phyloP scores from a whole-genome alignment of 2,113 vertebrate genomes.

The Ictalurus furcatus region DNA sequence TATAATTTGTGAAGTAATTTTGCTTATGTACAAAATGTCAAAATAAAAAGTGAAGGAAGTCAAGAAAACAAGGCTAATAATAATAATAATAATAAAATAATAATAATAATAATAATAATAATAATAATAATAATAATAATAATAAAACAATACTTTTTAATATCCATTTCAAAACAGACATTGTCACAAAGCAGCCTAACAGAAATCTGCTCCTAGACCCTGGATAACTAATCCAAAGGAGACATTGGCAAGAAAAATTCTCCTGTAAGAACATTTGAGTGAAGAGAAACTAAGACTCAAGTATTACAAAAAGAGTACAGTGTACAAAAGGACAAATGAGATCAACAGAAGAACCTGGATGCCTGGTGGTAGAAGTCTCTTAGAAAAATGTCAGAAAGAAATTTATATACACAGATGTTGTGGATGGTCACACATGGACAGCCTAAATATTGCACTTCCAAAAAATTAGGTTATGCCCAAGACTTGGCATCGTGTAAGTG shows the following conservation, averaged over 20 bases:
- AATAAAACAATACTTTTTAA: neutral
- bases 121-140: neutral
- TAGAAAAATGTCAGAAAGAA: neutral
- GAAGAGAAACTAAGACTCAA: neutral
- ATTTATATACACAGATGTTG: neutral
- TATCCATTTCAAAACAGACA: neutral
- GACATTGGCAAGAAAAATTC: neutral
- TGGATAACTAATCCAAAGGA: neutral
- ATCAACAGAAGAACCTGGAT: neutral
- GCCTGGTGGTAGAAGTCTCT: neutral
- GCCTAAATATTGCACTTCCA: neutral
- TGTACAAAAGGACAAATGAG: neutral
- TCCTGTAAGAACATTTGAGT: neutral
- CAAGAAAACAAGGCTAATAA: neutral
- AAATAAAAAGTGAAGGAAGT: neutral
- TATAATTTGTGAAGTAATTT: neutral
- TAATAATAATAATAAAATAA: neutral
- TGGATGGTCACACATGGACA: neutral
- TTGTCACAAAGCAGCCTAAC: neutral
- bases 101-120: neutral
- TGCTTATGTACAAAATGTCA: neutral
- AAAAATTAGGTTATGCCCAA: too few species aligned
- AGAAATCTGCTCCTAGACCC: neutral
- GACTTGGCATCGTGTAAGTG: neutral
- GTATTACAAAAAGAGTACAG: neutral